Base-by-base conservation (phyloP, 92 coral and sea anemone genomes). In the Zoanthus sansibaricus region DNA sequence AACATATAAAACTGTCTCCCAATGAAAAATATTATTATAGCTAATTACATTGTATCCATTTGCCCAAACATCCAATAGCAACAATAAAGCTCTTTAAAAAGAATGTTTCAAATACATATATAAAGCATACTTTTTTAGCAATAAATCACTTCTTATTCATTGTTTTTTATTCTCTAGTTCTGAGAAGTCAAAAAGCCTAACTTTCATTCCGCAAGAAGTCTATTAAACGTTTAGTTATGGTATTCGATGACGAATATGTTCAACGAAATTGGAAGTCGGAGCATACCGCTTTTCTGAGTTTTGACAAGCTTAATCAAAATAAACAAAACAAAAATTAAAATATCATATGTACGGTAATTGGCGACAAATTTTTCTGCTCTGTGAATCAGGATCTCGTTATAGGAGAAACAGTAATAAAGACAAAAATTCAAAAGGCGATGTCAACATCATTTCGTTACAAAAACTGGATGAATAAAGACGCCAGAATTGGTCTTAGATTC, bases 31-130 rank as follows among this genome's bases (percentile, higher is more conserved):
- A 69, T 69, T 69, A 9, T 11, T 6, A 9, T 69, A 7, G 30
- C 10, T 69, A 61, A 15, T 61, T 61, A 61, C 16, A 25, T 69
- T 69, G 73, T 30, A 69, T 69, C 17, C 1, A 62, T 62, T 69
- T 25, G 11, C 37, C 4, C 37, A 30, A 67, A 30, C 72, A 15
- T 76, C 25, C 80, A 54, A 52, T 76, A 32, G 82, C 82, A 76
- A 76, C 82, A 32, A n/a, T 54, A 52, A 25, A 13, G 30, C 30
- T 25, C 42, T 7, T 25, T 76, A 67, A 13, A 76, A 76, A 30
- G 31, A 37, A 76, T 54, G 67, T 76, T 12, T 44, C 6, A 76
- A 76, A 18, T 44, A 44, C 32, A 76, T 52, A 0, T 52, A 8
- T 10, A 20, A 9, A 76, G 13, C 45, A 17, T 1, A 20, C 3